Evolutionary conservation across 2,797 vertebrate species (phyloP).

Genomic region (Synaphobranchus kaupii): DNA sequence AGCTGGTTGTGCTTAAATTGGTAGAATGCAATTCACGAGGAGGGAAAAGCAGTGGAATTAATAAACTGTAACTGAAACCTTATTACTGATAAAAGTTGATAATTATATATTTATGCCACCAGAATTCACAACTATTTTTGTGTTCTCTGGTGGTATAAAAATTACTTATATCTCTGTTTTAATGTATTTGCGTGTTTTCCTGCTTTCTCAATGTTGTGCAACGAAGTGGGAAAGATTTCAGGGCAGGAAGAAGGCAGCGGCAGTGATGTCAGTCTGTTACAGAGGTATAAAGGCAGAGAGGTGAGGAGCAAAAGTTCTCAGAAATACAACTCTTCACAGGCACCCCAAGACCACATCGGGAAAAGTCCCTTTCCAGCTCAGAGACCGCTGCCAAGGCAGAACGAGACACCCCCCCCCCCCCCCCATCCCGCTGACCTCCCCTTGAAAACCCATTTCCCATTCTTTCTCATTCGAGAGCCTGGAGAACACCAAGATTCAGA

Average conservation of each 20-base stretch:
- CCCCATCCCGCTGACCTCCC: not conserved
- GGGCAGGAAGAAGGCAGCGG: slow-evolving; percentile 26
- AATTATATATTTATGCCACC: not conserved
- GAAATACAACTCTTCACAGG: slow-evolving; percentile 28
- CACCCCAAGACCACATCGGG: not conserved
- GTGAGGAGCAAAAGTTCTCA: slow-evolving; percentile 34
- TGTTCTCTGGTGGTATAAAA: not conserved
- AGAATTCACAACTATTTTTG: not conserved
- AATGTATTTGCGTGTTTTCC: not conserved
- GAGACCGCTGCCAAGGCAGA: not conserved
- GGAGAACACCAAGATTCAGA: slow-evolving; percentile 27
- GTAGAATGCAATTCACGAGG: not conserved
- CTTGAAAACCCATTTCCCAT: not conserved
- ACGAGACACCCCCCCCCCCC: not conserved
- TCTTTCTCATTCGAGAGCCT: slow-evolving; percentile 31
- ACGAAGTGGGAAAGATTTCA: slow-evolving; percentile 4
- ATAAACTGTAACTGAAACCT: not conserved
- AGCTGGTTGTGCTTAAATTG: not conserved
- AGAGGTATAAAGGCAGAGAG: slow-evolving; percentile 51
- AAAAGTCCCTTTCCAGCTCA: not conserved
- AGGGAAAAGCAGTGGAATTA: not conserved
- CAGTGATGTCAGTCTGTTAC: slow-evolving; percentile 37
- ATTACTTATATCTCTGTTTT: not conserved
- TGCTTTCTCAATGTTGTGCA: not conserved
- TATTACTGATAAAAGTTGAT: not conserved